Percentiles rank a stretch among this genome's conserved stretches.
These are phyloP conservation scores for Cyanistes caeruleus DNA, from an alignment of 2,113 vertebrate genomes.

Conservation along the genomic window DNA sequence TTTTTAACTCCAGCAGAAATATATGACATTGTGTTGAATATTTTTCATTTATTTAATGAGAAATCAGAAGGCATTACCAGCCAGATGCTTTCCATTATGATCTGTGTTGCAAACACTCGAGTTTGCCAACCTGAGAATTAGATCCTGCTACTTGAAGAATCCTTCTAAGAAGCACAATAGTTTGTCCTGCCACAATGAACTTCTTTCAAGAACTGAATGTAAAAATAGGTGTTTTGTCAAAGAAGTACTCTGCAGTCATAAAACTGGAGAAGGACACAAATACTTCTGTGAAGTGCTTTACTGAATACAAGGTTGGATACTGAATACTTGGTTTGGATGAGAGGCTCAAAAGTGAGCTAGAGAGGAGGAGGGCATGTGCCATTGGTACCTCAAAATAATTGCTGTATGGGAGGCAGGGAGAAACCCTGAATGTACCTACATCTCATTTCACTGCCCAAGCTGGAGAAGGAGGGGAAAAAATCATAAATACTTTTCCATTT, in stretches of 20 bases:
- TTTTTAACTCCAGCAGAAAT: conserved; percentile 13
- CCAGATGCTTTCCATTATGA: neutral
- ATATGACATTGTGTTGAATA: neutral
- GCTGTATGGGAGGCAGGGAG: neutral
- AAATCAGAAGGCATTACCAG: neutral
- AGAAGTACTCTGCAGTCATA: neutral
- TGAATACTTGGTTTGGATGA: neutral
- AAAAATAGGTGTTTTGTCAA: neutral
- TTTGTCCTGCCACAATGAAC: neutral
- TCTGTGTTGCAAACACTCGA: neutral
- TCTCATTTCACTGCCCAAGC: neutral
- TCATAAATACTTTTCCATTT: neutral
- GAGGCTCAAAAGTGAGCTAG: neutral
- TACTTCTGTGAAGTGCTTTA: neutral
- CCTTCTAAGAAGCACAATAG: neutral
- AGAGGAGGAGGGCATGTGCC: neutral
- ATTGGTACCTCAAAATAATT: neutral
- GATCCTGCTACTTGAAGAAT: neutral
- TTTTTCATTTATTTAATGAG: conserved; percentile 19
- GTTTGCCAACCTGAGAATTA: neutral
- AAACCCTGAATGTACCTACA: neutral
- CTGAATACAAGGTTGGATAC: neutral
- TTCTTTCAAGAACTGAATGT: neutral
- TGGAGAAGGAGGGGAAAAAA: neutral
- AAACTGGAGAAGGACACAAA: neutral